Conservation (phyloP, 2,113 vertebrate species). For the Gnathonemus longibarbis region DNA sequence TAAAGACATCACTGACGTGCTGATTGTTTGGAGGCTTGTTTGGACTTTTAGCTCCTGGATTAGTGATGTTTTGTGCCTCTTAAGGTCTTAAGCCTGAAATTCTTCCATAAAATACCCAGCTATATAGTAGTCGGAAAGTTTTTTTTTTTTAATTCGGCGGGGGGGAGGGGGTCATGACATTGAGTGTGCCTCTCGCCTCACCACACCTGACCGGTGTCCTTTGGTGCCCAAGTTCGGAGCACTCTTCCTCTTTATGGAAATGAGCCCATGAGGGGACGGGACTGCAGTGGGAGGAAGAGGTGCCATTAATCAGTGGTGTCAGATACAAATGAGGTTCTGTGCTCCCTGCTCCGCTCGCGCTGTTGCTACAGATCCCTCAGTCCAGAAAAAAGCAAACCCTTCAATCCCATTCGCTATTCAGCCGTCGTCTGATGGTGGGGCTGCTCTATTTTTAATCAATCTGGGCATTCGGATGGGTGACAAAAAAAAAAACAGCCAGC, state of each 20-base stretch:
- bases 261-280: background rate
- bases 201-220: background rate
- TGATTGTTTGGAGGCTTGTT: background rate
- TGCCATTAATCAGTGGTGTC: constrained; percentile 47
- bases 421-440: background rate
- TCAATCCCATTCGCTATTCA: background rate
- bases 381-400: constrained; percentile 11
- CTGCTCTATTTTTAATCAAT: constrained; percentile 5
- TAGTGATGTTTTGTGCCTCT: background rate
- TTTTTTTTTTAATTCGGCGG: background rate
- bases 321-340: constrained; percentile 47
- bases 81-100: background rate
- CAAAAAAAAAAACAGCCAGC: background rate
- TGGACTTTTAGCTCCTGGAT: background rate
- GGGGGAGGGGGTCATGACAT: background rate
- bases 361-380: constrained; percentile 16
- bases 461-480: background rate
- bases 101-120: background rate
- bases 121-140: background rate
- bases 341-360: constrained; percentile 40
- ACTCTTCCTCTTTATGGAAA: constrained; percentile 28
- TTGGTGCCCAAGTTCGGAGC: background rate
- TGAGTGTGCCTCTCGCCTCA: background rate
- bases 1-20: background rate
- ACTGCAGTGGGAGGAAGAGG: constrained; percentile 13